Percentiles rank a stretch among this genome's conserved stretches.
Conservation (phyloP, 2,113 vertebrate species). For the Halcyon senegalensis region DNA sequence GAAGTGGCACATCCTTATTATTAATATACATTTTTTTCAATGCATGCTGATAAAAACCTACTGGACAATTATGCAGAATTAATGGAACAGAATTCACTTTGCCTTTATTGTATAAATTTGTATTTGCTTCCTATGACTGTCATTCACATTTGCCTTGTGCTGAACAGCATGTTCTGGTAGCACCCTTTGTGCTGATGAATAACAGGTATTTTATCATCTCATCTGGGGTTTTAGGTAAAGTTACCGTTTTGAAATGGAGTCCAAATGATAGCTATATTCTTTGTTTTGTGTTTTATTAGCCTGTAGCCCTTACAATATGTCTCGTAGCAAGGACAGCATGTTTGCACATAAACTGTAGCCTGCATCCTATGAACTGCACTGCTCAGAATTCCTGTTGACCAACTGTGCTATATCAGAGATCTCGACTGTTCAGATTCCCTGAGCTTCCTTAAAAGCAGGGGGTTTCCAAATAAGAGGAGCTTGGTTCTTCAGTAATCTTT, state of each 20-base stretch:
- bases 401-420: not conserved
- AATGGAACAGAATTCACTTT: not conserved
- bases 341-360: not conserved
- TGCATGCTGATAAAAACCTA: not conserved
- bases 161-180: not conserved
- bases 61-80: not conserved
- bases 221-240: not conserved
- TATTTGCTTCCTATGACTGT: not conserved
- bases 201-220: not conserved
- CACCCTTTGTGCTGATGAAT: not conserved
- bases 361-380: not conserved
- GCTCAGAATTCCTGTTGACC: not conserved
- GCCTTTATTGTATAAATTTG: not conserved
- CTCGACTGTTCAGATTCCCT: not conserved
- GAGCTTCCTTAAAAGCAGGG: not conserved
- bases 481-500: not conserved
- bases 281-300: not conserved
- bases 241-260: not conserved
- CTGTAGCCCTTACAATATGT: accelerated
- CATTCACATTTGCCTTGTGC: not conserved
- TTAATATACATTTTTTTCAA: not conserved
- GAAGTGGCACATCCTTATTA: not conserved
- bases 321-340: not conserved
- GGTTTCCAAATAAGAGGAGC: not conserved
- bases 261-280: not conserved